These are phyloP conservation scores for Drosophila aff. DNA, from an alignment of 1,140 invertebrate species.

Conservation along the genomic window DNA sequence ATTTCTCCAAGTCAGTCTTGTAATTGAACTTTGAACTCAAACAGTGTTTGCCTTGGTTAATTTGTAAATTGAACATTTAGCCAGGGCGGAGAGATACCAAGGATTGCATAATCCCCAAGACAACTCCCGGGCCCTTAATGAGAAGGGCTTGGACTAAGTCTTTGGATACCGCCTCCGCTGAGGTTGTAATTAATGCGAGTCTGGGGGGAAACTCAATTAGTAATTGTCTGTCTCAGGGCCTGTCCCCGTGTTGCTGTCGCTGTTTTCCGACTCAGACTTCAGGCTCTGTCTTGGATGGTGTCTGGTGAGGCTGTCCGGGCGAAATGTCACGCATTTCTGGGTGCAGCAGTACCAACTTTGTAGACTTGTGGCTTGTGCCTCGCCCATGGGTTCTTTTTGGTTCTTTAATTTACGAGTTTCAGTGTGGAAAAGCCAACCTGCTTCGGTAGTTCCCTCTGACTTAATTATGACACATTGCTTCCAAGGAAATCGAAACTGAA, in stretches of 20 bases:
- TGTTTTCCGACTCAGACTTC: conserved; percentile 21
- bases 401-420: conserved; percentile 2
- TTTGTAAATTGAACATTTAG: conserved; percentile 56
- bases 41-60: conserved; percentile 48
- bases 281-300: conserved; percentile 13
- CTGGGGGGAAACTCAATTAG: conserved; percentile 43
- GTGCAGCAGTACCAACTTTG: conserved; percentile 45
- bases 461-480: conserved; percentile 53
- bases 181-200: conserved; percentile 47
- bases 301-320: conserved; percentile 55
- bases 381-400: conserved; percentile 38
- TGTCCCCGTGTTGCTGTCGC: conserved; percentile 36
- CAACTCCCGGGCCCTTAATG: conserved; percentile 60
- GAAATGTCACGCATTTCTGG: conserved; percentile 77
- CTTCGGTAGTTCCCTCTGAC: conserved; percentile 29
- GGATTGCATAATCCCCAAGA: conserved; percentile 51
- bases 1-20: conserved; percentile 41
- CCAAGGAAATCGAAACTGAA: conserved; percentile 20
- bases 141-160: conserved; percentile 32
- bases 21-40: conserved; percentile 73
- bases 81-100: conserved; percentile 39
- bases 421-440: conserved; percentile 30
- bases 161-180: conserved; percentile 3
- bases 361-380: conserved; percentile 59
- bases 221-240: conserved; percentile 49